Evolutionary conservation across 1,140 invertebrate species (phyloP).

Genomic region (Phortica variegata): DNA sequence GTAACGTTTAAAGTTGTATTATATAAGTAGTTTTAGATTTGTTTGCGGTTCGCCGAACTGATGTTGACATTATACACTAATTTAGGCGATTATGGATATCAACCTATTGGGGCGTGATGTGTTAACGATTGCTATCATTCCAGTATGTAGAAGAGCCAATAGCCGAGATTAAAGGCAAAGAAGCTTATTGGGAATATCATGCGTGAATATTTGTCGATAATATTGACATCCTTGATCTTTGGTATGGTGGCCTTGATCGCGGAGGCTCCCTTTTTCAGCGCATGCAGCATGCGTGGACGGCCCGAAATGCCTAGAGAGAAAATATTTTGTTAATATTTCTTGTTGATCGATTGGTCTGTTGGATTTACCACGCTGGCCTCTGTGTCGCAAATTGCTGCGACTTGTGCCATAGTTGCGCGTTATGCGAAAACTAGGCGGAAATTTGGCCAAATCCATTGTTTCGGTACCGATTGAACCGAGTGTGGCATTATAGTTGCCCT

Average conservation of each 20-base stretch:
- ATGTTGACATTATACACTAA: constrained; percentile 17
- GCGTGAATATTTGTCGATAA: constrained; percentile 95
- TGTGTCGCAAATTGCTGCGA: constrained; percentile 63
- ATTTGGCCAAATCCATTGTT: constrained; percentile 65
- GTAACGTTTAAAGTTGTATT: too few species aligned
- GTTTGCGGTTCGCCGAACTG: not conserved
- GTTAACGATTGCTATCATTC: constrained; percentile 57
- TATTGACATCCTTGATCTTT: constrained; percentile 93
- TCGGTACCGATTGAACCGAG: constrained; percentile 48
- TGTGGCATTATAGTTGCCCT: constrained; percentile 61
- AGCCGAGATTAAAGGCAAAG: constrained; percentile 88
- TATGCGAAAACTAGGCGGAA: constrained; percentile 79
- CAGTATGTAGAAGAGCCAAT: constrained; percentile 92
- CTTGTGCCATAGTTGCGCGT: constrained; percentile 63
- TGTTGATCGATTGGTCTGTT: not conserved
- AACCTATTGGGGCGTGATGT: constrained; percentile 25
- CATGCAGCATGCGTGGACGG: constrained; percentile 74
- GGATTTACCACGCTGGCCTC: constrained; percentile 61
- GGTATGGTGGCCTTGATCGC: constrained; percentile 79
- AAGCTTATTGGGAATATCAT: constrained; percentile 94
- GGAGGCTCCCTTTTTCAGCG: constrained; percentile 73
- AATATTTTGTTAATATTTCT: not conserved
- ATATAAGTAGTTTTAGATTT: too few species aligned
- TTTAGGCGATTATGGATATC: not conserved
- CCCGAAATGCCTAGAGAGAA: constrained; percentile 47